Evolutionary conservation across 2,113 vertebrate genomes (phyloP), one percentile per base, ranked within the genome.

Genomic region (Sceloporus undulatus): DNA sequence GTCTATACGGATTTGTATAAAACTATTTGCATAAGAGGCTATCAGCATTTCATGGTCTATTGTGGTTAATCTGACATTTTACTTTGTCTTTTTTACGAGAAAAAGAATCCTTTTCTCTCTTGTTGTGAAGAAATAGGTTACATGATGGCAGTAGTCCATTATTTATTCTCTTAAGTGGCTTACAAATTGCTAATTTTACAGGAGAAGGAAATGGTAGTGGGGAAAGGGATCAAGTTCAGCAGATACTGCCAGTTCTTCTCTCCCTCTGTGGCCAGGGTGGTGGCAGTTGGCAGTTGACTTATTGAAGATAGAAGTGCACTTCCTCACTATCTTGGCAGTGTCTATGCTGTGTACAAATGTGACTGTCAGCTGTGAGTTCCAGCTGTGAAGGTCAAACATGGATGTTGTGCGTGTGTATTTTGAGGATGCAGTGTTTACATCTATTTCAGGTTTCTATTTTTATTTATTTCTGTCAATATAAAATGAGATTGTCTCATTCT

Each of bases 311-410:
- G 34, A 29, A 77, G 29, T 84, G 82, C 56, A 83, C 73, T 88
- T 91, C 68, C 84, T 71, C 56, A 70, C 76, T 48, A 78, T 42
- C 40, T 74, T 90, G 82, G 82, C 87, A 87, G 87, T 25, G 21
- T 79, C 81, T 85, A 70, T 75, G 80, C 73, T 66, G 66, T 83
- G 83, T 56, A 11, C 18, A 73, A 85, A 77, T 68, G 79, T 85
- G 86, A 85, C 85, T 84, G 11, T 87, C 73, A 48, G 23, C 8
- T 80, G 76, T 0, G 0, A 82, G 68, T 86, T 90, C 66, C 90
- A 88, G 84, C 85, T 86, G 79, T 56, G 84, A 92, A 85, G 79
- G 84, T 82, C 79, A 84, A 80, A 88, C 76, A 80, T 7, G 42
- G 59, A 18, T 56, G 54, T 59, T 59, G 56, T 25, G 14, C 3